Evolutionary conservation across 2,888 invertebrate genomes (phyloP).

Genomic region (Epistrophe grossulariae): DNA sequence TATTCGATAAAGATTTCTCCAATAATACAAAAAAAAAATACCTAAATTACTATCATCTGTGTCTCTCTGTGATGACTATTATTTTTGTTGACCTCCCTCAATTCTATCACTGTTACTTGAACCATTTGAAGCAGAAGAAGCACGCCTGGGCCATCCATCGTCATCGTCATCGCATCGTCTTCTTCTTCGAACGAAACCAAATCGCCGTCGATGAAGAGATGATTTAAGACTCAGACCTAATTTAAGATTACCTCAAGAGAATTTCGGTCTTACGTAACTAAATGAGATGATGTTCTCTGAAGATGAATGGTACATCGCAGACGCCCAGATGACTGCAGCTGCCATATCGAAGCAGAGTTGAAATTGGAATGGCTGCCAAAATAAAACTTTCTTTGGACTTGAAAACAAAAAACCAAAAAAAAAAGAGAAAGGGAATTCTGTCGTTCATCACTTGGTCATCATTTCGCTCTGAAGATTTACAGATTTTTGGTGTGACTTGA

Average conservation of each 20-base stretch:
- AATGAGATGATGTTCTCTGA: constrained; percentile 28
- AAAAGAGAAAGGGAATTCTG: constrained; percentile 84
- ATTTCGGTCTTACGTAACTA: constrained; percentile 44
- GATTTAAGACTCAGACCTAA: constrained; percentile 1
- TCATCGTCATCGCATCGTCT: neutral
- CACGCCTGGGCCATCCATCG: constrained; percentile 4
- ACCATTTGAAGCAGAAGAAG: neutral
- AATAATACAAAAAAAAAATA: constrained; percentile 10
- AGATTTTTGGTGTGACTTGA: constrained; percentile 45
- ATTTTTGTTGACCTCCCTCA: constrained; percentile 40
- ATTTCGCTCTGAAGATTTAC: constrained; percentile 46
- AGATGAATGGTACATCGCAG: constrained; percentile 46
- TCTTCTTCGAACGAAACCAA: neutral
- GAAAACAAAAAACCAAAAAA: constrained; percentile 26
- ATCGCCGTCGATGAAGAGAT: neutral
- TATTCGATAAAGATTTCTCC: constrained; percentile 44
- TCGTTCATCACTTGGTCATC: constrained; percentile 90
- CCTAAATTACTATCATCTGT: constrained; percentile 1
- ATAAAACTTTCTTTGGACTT: constrained; percentile 66
- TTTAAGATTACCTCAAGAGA: constrained; percentile 57
- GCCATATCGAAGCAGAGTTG: constrained; percentile 4
- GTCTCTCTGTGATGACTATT: constrained; percentile 4
- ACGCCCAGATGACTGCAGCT: constrained; percentile 51
- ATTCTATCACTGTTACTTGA: neutral
- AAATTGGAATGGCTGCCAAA: constrained; percentile 37